A percentile compares a stretch with the other conserved stretches of the same genome.
phyloP scores from a whole-genome alignment of 2,888 invertebrate species.

The Protodeltote pygarga region DNA sequence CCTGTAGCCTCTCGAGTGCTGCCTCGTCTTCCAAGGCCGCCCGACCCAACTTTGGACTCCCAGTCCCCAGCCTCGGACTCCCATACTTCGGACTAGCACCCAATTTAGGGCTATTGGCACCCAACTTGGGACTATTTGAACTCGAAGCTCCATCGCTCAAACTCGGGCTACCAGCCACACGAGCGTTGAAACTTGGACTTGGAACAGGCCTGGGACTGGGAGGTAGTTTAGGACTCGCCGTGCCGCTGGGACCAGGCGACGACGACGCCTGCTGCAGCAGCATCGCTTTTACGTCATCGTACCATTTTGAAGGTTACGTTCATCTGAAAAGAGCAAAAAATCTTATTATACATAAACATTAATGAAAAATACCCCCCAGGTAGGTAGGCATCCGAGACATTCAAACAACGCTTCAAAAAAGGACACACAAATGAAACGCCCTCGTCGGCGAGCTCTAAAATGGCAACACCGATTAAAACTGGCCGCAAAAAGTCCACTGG shows the following conservation, averaged over 20 bases:
- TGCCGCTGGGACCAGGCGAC: conserved; percentile 84
- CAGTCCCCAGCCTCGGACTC: conserved; percentile 78
- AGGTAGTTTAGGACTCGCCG: conserved; percentile 77
- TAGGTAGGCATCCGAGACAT: conserved; percentile 37
- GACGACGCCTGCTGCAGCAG: conserved; percentile 84
- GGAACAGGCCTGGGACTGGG: conserved; percentile 70
- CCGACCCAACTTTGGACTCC: conserved; percentile 70
- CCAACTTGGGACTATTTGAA: conserved; percentile 57
- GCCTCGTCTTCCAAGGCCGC: conserved; percentile 73
- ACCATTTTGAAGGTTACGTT: conserved; percentile 64
- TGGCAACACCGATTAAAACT: conserved; percentile 82
- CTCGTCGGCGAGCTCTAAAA: conserved; percentile 63
- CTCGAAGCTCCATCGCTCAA: conserved; percentile 62
- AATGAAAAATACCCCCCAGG: conserved; percentile 24
- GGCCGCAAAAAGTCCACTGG: conserved; percentile 74
- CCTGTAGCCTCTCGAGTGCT: conserved; percentile 86
- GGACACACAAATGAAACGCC: conserved; percentile 64
- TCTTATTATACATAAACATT: conserved; percentile 27
- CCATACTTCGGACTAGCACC: conserved; percentile 78
- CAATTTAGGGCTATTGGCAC: conserved; percentile 60
- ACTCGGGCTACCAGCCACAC: conserved; percentile 67
- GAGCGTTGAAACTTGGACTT: conserved; percentile 48
- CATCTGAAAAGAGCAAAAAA: conserved; percentile 62
- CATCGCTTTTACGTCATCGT: conserved; percentile 82
- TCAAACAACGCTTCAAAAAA: conserved; percentile 54